phyloP scores from a whole-genome alignment of 2,888 invertebrate genomes.

The Agrochola lota region DNA sequence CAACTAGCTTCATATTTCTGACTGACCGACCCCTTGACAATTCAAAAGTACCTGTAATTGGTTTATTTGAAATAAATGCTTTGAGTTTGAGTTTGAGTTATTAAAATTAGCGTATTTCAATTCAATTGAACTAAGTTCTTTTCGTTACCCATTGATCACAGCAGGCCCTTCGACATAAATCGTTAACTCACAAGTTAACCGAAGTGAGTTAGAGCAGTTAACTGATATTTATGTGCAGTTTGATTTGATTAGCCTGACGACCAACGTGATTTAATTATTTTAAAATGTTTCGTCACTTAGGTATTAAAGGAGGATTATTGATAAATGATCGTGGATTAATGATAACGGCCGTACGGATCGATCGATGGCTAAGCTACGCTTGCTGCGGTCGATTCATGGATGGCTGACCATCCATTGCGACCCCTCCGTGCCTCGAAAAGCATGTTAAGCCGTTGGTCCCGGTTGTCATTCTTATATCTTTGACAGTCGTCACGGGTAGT shows the following conservation, averaged over 20 bases:
- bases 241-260: conserved; percentile 45
- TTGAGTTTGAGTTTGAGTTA: too few species aligned
- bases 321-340: background rate
- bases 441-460: background rate
- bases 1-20: too few species aligned
- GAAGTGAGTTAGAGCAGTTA: conserved; percentile 16
- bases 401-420: background rate
- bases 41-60: too few species aligned
- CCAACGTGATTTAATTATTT: conserved; percentile 42
- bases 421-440: background rate
- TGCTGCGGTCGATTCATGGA: background rate
- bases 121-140: conserved; percentile 20
- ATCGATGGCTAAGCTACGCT: background rate
- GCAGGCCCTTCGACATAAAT: conserved; percentile 32
- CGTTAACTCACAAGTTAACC: conserved; percentile 11
- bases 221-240: conserved; percentile 65
- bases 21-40: too few species aligned
- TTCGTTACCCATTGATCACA: conserved; percentile 13
- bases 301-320: background rate
- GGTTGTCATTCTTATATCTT: background rate
- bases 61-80: too few species aligned
- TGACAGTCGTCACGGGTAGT: background rate
- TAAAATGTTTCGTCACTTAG: conserved; percentile 26
- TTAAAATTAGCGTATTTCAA: background rate
- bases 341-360: background rate